These are phyloP conservation scores for Charina bottae DNA, from an alignment of 2,113 vertebrate genomes.

Conservation along the genomic window DNA sequence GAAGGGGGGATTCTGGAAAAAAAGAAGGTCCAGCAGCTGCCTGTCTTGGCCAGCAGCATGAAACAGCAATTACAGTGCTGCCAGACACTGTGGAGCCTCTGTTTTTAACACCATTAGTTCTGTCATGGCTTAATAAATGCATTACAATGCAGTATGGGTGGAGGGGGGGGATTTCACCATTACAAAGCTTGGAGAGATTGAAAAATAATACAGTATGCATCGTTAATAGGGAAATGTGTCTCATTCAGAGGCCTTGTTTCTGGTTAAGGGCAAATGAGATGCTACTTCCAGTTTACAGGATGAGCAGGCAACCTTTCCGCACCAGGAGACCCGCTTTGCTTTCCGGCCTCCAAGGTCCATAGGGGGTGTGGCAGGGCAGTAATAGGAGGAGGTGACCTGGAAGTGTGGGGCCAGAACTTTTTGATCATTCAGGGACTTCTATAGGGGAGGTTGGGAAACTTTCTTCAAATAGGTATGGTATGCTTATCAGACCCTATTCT, in stretches of 20 bases:
- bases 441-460: not conserved
- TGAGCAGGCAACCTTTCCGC: not conserved
- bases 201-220: not conserved
- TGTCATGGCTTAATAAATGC: constrained; percentile 56
- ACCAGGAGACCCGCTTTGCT: not conserved
- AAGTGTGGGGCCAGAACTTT: not conserved
- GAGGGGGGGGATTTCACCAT: constrained; percentile 34
- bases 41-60: constrained; percentile 28
- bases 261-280: constrained; percentile 17
- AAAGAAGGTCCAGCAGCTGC: constrained; percentile 21
- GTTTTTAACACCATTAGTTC: constrained; percentile 61
- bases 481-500: not conserved
- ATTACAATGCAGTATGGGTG: not conserved
- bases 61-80: constrained; percentile 51
- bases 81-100: constrained; percentile 60
- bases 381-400: not conserved
- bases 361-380: not conserved
- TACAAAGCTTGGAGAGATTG: constrained; percentile 11
- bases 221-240: constrained; percentile 37
- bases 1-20: constrained; percentile 40
- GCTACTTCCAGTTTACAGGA: not conserved
- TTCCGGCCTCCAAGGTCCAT: not conserved
- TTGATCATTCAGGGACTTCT: not conserved
- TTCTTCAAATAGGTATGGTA: not conserved
- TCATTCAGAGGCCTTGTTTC: not conserved